Evolutionary conservation across 1,140 invertebrate genomes (phyloP).

Genomic region (Drosophila triauraria): DNA sequence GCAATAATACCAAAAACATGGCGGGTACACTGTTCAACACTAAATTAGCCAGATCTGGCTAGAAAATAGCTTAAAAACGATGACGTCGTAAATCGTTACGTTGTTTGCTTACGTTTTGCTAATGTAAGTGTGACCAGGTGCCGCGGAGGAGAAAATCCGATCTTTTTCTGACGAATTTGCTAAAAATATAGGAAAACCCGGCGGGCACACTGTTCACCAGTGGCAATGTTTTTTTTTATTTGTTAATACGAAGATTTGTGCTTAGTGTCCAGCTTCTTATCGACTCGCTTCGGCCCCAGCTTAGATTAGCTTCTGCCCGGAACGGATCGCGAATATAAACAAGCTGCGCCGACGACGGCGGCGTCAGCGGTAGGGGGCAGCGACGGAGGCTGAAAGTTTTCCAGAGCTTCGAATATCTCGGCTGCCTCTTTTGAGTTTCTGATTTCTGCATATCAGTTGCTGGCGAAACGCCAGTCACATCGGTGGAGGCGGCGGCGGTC

Average conservation of each 20-base stretch:
- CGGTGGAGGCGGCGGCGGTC: neutral
- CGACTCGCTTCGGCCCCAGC: neutral
- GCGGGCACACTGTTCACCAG: too few relatives aligned
- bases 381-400: constrained; percentile 2
- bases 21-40: too few relatives aligned
- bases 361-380: constrained; percentile 6
- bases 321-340: constrained; percentile 2
- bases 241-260: constrained; percentile 17
- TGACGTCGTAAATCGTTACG: too few relatives aligned
- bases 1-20: too few relatives aligned
- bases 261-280: constrained; percentile 3
- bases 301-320: neutral
- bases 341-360: constrained; percentile 17
- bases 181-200: too few relatives aligned
- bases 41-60: too few relatives aligned
- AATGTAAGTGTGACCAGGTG: too few relatives aligned
- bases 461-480: neutral
- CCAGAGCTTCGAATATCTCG: neutral
- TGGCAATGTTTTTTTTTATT: constrained; percentile 9
- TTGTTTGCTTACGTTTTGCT: too few relatives aligned
- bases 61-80: too few relatives aligned
- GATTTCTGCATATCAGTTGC: neutral
- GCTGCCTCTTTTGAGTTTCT: constrained; percentile 1
- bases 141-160: too few relatives aligned
- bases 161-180: too few relatives aligned